A percentile compares a stretch with the other conserved stretches of the same genome.
phyloP scores from a whole-genome alignment of 2,888 invertebrate genomes.

The Leptopilina drosophilae region DNA sequence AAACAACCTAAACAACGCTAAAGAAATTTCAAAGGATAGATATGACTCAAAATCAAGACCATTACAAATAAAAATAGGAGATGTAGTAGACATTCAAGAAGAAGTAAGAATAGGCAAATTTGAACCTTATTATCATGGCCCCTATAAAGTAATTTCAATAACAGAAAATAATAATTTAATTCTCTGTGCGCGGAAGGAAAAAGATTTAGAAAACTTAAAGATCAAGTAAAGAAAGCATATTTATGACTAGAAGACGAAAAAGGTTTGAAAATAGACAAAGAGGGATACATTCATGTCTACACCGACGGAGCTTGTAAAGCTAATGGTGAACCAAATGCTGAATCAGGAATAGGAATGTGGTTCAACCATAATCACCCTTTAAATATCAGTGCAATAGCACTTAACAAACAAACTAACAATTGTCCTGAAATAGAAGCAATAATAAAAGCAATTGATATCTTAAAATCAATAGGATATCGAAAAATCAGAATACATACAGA shows the following conservation, averaged over 20 bases:
- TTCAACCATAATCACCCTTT: neutral
- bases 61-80: neutral
- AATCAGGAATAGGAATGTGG: neutral
- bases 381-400: neutral
- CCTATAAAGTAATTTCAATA: neutral
- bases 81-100: neutral
- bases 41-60: constrained; percentile 1
- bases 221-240: neutral
- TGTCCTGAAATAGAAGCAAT: neutral
- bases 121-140: neutral
- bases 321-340: neutral
- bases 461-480: neutral
- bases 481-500: neutral
- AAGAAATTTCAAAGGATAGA: neutral
- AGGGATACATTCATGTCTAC: neutral
- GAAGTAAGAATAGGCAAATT: neutral
- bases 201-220: neutral
- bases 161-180: constrained; percentile 1
- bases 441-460: neutral
- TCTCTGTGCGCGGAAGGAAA: neutral
- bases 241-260: neutral
- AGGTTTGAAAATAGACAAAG: neutral
- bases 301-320: neutral
- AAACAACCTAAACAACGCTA: neutral
- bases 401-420: neutral